Conservation (phyloP, 2,797 vertebrate species). For the Enteromius viviparus region DNA sequence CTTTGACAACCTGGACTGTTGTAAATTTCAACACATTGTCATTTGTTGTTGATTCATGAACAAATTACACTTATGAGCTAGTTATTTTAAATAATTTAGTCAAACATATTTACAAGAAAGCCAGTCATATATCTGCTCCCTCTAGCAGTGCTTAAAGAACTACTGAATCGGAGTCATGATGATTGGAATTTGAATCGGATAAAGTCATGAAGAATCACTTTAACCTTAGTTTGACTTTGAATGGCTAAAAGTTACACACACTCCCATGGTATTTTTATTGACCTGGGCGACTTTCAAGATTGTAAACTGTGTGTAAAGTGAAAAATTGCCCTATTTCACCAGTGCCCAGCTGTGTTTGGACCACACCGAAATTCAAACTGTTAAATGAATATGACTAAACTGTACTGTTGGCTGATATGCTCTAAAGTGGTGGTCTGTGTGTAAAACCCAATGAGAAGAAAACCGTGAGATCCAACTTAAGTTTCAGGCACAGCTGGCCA, state of each 20-base stretch:
- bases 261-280: neutral
- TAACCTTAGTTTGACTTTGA: conserved; percentile 4
- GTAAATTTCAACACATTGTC: neutral
- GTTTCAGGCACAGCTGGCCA: conserved; percentile 17
- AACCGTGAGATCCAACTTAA: conserved; percentile 19
- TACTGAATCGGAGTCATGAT: neutral
- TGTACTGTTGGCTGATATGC: conserved; percentile 17
- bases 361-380: conserved; percentile 21
- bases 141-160: neutral
- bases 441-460: conserved; percentile 27
- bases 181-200: neutral
- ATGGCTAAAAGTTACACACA: neutral
- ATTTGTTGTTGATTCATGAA: neutral
- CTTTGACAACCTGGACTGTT: neutral
- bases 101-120: neutral
- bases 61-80: neutral
- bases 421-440: conserved; percentile 28
- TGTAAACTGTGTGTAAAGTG: conserved; percentile 20
- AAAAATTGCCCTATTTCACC: neutral
- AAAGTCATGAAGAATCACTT: neutral
- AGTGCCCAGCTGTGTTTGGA: conserved; percentile 22
- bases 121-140: neutral
- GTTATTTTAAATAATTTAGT: neutral
- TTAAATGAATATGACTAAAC: conserved; percentile 17
- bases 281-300: neutral